Evolutionary conservation across 2,797 vertebrate genomes (phyloP).

Genomic region (Eulemur albifrons): DNA sequence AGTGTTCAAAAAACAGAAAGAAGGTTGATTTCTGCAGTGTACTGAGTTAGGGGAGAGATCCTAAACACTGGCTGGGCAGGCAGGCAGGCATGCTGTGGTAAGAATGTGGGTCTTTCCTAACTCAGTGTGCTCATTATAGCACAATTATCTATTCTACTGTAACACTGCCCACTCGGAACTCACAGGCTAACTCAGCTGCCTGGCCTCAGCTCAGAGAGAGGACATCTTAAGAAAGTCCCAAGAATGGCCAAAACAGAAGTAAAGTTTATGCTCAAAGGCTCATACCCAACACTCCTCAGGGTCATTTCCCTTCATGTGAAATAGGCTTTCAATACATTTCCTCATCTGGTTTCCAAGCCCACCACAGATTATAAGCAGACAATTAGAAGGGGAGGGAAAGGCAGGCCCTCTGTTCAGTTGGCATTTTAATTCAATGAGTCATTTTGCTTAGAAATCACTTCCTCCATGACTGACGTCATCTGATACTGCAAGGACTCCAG

Average conservation of each 20-base stretch:
- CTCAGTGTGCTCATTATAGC: not conserved
- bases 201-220: not conserved
- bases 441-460: slow-evolving; percentile 52
- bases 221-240: not conserved
- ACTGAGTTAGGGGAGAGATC: not conserved
- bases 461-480: not conserved
- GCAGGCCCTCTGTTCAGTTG: not conserved
- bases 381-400: not conserved
- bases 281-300: not conserved
- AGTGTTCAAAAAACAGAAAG: not conserved
- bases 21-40: not conserved
- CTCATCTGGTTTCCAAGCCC: not conserved
- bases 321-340: not conserved
- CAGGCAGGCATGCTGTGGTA: not conserved
- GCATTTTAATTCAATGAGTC: slow-evolving; percentile 37
- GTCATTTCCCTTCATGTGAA: not conserved
- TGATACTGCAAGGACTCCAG: not conserved
- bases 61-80: not conserved
- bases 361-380: not conserved
- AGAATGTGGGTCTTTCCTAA: not conserved
- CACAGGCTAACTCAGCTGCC: not conserved
- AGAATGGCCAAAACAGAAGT: not conserved
- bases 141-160: not conserved
- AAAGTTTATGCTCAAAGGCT: not conserved
- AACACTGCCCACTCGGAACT: not conserved